phyloP scores from a whole-genome alignment of 23 tunicate genomes.

The Ascidia mentula region DNA sequence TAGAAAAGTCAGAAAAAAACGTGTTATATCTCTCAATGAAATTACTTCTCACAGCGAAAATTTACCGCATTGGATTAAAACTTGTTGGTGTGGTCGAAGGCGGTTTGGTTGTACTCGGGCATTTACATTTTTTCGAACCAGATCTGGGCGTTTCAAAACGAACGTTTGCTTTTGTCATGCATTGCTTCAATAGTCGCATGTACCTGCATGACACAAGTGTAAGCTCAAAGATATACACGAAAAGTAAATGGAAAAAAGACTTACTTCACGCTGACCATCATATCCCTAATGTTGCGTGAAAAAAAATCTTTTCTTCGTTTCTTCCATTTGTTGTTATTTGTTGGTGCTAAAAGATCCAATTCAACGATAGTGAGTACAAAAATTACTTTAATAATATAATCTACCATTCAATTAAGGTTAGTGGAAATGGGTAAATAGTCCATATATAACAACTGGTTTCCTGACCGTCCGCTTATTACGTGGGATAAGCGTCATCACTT shows the following conservation, averaged over 20 bases:
- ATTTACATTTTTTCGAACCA: not conserved
- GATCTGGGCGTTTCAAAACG: not conserved
- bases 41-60: too few relatives aligned
- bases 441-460: too few relatives aligned
- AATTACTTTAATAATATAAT: too few relatives aligned
- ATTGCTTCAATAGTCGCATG: slow-evolving; percentile 1
- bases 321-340: not conserved
- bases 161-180: not conserved
- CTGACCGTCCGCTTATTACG: too few relatives aligned
- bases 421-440: too few relatives aligned
- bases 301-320: not conserved
- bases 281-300: not conserved
- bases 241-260: not conserved
- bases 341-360: not conserved
- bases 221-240: not conserved
- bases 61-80: too few relatives aligned
- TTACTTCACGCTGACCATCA: not conserved
- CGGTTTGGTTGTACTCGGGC: not conserved
- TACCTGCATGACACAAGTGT: too few relatives aligned
- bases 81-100: not conserved
- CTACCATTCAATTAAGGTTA: too few relatives aligned
- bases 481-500: too few relatives aligned
- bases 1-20: too few relatives aligned
- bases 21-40: too few relatives aligned
- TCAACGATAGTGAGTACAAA: too few relatives aligned